Conservation (phyloP, 2,797 vertebrate genomes). For the Pseudomugil tenellus region DNA sequence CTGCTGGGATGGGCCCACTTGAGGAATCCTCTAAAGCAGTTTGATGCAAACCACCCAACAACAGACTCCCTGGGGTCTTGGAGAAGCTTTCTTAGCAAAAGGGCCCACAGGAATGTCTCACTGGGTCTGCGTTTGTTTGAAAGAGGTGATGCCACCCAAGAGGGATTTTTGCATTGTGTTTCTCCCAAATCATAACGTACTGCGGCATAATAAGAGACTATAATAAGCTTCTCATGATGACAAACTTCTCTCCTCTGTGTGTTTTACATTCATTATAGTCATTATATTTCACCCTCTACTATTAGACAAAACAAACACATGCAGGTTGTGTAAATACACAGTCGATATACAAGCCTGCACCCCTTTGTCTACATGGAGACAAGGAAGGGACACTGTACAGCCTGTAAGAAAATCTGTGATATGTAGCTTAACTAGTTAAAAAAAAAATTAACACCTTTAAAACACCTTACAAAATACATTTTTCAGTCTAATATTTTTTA, state of each 20-base stretch:
- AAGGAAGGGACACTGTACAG: conserved; percentile 1
- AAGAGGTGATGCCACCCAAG: conserved; percentile 65
- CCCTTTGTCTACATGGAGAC: conserved; percentile 14
- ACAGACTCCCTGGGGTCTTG: conserved; percentile 20
- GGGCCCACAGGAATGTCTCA: conserved; percentile 6
- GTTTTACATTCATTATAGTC: conserved; percentile 68
- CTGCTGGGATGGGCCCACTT: conserved; percentile 31
- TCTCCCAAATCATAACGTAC: conserved; percentile 36
- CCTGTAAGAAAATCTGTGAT: conserved; percentile 1
- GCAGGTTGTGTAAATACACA: conserved; percentile 51
- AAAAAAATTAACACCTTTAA: too few relatives aligned
- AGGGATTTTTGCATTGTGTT: conserved; percentile 44
- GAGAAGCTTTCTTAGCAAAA: conserved; percentile 8
- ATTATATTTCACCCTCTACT: conserved; percentile 55
- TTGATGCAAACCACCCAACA: conserved; percentile 20
- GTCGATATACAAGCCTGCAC: conserved; percentile 11
- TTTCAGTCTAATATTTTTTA: too few relatives aligned
- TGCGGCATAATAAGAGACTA: conserved; percentile 49
- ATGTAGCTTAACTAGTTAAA: neutral
- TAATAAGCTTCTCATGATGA: conserved; percentile 55
- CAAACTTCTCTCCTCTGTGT: conserved; percentile 53
- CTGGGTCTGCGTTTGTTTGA: conserved; percentile 44
- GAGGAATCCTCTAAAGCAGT: conserved; percentile 31
- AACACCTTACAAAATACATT: too few relatives aligned
- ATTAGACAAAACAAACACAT: conserved; percentile 43